phyloP scores from a whole-genome alignment of 2,888 invertebrate genomes.

The Amblyteles armatorius region DNA sequence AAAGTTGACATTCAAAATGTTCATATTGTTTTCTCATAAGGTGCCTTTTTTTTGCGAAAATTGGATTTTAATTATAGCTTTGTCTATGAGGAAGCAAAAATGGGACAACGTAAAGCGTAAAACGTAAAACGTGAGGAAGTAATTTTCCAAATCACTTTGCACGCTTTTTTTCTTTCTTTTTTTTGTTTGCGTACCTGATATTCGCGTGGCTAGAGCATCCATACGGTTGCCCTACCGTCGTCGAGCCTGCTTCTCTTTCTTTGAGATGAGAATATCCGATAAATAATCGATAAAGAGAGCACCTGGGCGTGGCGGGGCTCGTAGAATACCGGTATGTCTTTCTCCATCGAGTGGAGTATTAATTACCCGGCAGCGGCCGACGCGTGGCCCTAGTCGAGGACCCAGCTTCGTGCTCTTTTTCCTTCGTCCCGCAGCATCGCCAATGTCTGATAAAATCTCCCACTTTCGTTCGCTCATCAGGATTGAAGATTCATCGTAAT shows the following conservation, averaged over 20 bases:
- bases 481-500: not conserved
- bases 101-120: too few relatives aligned
- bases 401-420: not conserved
- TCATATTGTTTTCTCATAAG: too few relatives aligned
- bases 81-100: too few relatives aligned
- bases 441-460: not conserved
- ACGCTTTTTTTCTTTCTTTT: too few relatives aligned
- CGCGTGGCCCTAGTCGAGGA: conserved; percentile 17
- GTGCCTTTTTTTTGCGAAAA: too few relatives aligned
- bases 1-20: too few relatives aligned
- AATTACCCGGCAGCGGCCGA: conserved; percentile 19
- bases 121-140: too few relatives aligned
- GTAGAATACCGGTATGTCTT: not conserved
- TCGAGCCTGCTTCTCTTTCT: not conserved
- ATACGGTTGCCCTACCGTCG: not conserved
- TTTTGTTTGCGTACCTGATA: too few relatives aligned
- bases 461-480: not conserved
- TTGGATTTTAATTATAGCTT: too few relatives aligned
- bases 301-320: not conserved
- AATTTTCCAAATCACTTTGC: too few relatives aligned
- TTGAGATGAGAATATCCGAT: not conserved
- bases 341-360: not conserved
- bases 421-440: not conserved
- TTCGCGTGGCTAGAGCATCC: not conserved
- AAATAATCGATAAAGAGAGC: conserved; percentile 12